A percentile compares a stretch with the other conserved stretches of the same genome.
Evolutionary conservation across 2,113 vertebrate species (phyloP).

Genomic region (Microtus oregoni): DNA sequence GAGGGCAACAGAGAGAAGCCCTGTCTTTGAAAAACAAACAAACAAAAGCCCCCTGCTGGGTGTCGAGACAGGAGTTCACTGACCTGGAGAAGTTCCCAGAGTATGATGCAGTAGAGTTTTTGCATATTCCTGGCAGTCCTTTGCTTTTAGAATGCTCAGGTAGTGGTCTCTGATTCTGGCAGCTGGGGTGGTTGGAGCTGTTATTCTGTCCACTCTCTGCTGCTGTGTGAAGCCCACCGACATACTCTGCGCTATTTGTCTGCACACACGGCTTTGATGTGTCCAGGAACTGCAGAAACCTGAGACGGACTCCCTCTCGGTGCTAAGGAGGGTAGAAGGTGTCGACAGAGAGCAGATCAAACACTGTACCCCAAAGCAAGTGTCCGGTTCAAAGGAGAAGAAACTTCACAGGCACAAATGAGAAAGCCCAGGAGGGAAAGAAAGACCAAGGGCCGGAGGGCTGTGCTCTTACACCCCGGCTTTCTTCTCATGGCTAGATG

Average conservation of each 20-base stretch:
- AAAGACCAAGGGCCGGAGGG: neutral
- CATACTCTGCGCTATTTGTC: neutral
- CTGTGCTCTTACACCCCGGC: neutral
- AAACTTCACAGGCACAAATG: slow-evolving; percentile 12
- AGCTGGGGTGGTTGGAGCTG: neutral
- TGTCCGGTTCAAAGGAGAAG: neutral
- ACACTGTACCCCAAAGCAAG: slow-evolving; percentile 36
- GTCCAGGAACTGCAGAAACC: slow-evolving; percentile 15
- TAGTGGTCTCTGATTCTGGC: neutral
- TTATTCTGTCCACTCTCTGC: slow-evolving; percentile 22
- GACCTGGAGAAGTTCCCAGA: neutral
- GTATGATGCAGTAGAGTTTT: accelerated
- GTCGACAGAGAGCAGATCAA: slow-evolving; percentile 31
- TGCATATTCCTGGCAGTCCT: neutral
- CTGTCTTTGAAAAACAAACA: neutral
- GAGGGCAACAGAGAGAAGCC: neutral
- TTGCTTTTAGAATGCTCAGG: neutral
- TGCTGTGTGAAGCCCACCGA: slow-evolving; percentile 1
- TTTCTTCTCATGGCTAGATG: neutral
- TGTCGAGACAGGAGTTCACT: neutral
- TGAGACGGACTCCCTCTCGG: neutral
- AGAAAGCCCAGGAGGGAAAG: neutral
- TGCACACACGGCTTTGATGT: neutral
- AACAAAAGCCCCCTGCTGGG: neutral
- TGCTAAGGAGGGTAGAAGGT: slow-evolving; percentile 11